Evolutionary conservation across 1,140 invertebrate genomes (phyloP).

Genomic region (Bombus impatiens): DNA sequence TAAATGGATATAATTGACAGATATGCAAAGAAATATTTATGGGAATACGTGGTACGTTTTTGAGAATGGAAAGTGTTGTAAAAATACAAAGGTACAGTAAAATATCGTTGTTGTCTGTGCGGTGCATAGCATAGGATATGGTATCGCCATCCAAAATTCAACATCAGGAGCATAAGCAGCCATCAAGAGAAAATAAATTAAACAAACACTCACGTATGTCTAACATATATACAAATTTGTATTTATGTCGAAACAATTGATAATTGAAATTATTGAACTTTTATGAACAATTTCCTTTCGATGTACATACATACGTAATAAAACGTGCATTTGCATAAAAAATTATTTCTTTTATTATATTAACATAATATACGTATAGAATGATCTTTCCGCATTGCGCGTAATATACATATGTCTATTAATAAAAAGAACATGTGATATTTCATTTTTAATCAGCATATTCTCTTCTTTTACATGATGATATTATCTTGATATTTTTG

Average conservation of each 20-base stretch:
- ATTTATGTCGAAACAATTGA: neutral
- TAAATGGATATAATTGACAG: neutral
- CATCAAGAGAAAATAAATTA: conserved; percentile 62
- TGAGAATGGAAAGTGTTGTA: conserved; percentile 68
- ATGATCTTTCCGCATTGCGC: neutral
- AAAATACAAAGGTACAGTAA: conserved; percentile 58
- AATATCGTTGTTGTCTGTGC: conserved; percentile 66
- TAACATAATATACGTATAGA: neutral
- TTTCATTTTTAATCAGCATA: neutral
- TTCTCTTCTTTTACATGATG: neutral
- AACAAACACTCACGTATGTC: conserved; percentile 64
- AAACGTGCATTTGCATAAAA: neutral
- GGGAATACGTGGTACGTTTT: conserved; percentile 44
- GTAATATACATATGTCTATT: neutral
- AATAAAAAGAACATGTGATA: neutral
- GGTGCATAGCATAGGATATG: conserved; percentile 79
- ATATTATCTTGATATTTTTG: neutral
- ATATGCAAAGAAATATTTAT: conserved; percentile 26
- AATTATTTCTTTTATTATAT: neutral
- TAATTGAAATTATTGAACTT: neutral
- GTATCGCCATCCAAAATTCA: conserved; percentile 80
- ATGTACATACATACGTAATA: neutral
- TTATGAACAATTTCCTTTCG: neutral
- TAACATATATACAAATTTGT: conserved; percentile 9
- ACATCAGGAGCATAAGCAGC: conserved; percentile 70